Evolutionary conservation across 2,888 invertebrate species (phyloP).

Genomic region (Physocephala rufipes): DNA sequence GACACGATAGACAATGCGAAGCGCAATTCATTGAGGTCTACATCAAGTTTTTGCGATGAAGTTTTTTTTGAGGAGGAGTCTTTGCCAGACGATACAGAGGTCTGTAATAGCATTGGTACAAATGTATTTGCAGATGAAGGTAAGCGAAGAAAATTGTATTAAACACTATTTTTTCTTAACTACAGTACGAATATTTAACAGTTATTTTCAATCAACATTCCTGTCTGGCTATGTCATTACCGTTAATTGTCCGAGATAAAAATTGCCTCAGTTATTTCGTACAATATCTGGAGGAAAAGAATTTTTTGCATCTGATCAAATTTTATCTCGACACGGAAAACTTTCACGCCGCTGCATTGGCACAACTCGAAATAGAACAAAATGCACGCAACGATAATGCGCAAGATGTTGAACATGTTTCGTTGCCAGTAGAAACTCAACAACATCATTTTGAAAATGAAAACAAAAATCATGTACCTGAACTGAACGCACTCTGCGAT

Average conservation of each 20-base stretch:
- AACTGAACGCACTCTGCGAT: conserved; percentile 61
- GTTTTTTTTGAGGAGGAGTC: conserved; percentile 52
- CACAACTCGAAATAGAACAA: conserved; percentile 51
- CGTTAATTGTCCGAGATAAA: conserved; percentile 80
- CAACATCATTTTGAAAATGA: conserved; percentile 27
- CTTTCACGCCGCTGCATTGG: conserved; percentile 67
- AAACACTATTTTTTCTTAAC: background rate
- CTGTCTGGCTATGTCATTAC: conserved; percentile 77
- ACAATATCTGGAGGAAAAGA: conserved; percentile 84
- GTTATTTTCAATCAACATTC: conserved; percentile 59
- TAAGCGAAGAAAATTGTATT: background rate
- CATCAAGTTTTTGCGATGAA: conserved; percentile 62
- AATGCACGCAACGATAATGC: conserved; percentile 25
- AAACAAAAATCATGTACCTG: conserved; percentile 59
- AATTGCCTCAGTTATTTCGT: conserved; percentile 84
- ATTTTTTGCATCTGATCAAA: conserved; percentile 73
- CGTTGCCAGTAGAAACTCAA: background rate
- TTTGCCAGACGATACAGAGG: background rate
- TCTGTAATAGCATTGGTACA: conserved; percentile 8
- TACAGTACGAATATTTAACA: conserved; percentile 40
- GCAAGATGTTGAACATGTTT: background rate
- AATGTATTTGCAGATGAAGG: conserved; percentile 21
- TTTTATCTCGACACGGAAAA: conserved; percentile 82
- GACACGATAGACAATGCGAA: conserved; percentile 42
- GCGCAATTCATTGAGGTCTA: conserved; percentile 58